Conservation (phyloP, 2,888 invertebrate genomes). For the Cheilosia vulpina region DNA sequence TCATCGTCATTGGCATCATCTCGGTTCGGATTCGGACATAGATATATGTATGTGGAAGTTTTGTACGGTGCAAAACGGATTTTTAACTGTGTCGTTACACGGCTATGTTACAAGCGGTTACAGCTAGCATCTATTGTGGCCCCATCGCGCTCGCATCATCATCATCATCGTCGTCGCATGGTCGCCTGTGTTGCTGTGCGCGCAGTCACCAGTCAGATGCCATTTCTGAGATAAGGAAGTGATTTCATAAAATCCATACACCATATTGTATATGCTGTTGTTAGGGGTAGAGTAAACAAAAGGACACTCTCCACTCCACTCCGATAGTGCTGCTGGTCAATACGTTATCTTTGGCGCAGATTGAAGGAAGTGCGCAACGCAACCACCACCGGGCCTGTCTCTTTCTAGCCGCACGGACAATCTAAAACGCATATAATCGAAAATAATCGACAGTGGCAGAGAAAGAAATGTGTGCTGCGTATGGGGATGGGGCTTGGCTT, state of each 20-base stretch:
- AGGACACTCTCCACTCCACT: constrained; percentile 37
- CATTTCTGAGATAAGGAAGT: constrained; percentile 74
- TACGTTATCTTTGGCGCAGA: constrained; percentile 67
- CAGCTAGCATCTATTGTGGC: constrained; percentile 70
- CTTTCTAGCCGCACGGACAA: constrained; percentile 40
- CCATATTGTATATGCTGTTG: constrained; percentile 59
- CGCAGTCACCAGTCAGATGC: constrained; percentile 68
- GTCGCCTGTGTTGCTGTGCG: constrained; percentile 28
- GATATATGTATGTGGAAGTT: constrained; percentile 43
- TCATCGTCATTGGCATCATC: constrained; percentile 39
- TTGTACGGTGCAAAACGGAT: constrained; percentile 52
- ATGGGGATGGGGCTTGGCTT: constrained; percentile 50
- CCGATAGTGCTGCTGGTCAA: constrained; percentile 35
- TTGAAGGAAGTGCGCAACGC: constrained; percentile 54
- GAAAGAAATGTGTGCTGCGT: constrained; percentile 53
- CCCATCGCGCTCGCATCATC: constrained; percentile 63
- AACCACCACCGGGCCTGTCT: constrained; percentile 4
- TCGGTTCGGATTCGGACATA: constrained; percentile 20
- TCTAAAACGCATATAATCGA: constrained; percentile 75
- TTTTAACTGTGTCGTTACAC: constrained; percentile 72
- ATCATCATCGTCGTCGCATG: constrained; percentile 33
- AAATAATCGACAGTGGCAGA: constrained; percentile 67
- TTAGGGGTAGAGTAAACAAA: constrained; percentile 46
- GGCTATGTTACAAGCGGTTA: constrained; percentile 46
- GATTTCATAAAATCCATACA: constrained; percentile 75